A percentile compares a stretch with the other conserved stretches of the same genome.
Evolutionary conservation across 2,888 invertebrate species (phyloP).

Genomic region (Drosophila monieri): DNA sequence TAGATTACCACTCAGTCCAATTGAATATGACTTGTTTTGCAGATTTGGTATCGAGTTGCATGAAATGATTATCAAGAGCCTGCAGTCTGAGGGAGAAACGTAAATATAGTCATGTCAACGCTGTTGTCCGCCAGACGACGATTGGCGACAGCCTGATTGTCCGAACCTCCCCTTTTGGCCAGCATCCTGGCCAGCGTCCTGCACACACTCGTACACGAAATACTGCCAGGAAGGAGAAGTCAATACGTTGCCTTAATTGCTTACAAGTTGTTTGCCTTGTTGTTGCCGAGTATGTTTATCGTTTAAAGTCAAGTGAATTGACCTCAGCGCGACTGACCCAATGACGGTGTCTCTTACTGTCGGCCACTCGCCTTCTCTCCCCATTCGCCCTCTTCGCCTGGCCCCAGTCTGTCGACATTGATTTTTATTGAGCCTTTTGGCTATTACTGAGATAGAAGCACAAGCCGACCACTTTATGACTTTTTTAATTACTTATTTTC

Average conservation of each 20-base stretch:
- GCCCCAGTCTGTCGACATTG: constrained; percentile 71
- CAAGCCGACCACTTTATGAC: constrained; percentile 61
- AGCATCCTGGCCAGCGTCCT: constrained; percentile 4
- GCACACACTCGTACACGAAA: constrained; percentile 32
- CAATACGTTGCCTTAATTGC: constrained; percentile 72
- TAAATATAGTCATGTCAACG: constrained; percentile 31
- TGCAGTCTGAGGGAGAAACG: constrained; percentile 2
- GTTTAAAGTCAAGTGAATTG: constrained; percentile 68
- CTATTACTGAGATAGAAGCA: constrained; percentile 33
- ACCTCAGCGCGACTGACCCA: constrained; percentile 54
- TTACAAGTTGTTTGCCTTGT: constrained; percentile 70
- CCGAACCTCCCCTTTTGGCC: constrained; percentile 5
- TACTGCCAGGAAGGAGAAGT: constrained; percentile 42
- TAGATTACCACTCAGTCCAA: constrained; percentile 4
- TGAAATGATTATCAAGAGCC: constrained; percentile 12
- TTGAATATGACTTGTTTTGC: constrained; percentile 4
- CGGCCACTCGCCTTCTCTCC: not conserved
- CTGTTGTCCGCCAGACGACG: constrained; percentile 22
- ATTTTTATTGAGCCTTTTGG: constrained; percentile 57
- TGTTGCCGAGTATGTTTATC: constrained; percentile 67
- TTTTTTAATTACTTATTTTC: constrained; percentile 76
- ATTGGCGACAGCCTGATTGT: constrained; percentile 38
- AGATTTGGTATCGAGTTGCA: constrained; percentile 15
- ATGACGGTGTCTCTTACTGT: constrained; percentile 11
- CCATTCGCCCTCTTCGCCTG: constrained; percentile 3